Base-by-base conservation (phyloP, 2,888 invertebrate species). In the Sminthurides aquaticus region DNA sequence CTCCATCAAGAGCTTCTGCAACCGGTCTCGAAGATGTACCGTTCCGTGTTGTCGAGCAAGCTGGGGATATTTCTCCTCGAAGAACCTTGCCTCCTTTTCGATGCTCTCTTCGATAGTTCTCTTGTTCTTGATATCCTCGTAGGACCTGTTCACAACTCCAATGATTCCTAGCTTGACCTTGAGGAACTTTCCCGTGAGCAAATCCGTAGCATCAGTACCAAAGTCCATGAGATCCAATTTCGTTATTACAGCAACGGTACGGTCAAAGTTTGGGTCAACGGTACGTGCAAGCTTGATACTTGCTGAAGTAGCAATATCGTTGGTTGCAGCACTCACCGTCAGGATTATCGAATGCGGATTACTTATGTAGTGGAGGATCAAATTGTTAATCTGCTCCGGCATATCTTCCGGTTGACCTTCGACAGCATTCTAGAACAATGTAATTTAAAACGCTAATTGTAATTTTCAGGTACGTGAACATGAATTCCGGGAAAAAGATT, bases 351-450 rank as follows among this genome's bases (percentile, higher is more conserved):
- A 95, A 81, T 99, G 99, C 0, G 97, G 97, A 81, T 98, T 99
- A 67, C 88, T 84, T 75, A 96, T 95, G 78, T 94, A 91, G 74
- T 90, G 88, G 55, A 91, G 78, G 29, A 98, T 88, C 76, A 99
- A 83, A 67, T 91, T 88, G 69, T 87, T 85, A 71, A 99, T 96
- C 82, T 97, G 96, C 60, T 82, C 81, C 79, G 99, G 99, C 75
- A 99, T 99, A 79, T 99, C 97, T 76, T 90, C 89, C 0, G 99
- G 99, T 78, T 99, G 99, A 79, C 99, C 99, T 58, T 98, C 99
- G 62, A 99, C 94, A 20, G 99, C 96, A 29, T 27, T 43, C 67
- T 67, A 27, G 3, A 58, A 57, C 18, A 18, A 27, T 27, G 25
- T n/a, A 20, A 56, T 3, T 11, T 24, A 25, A 11, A 11, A 11